Evolutionary conservation across 1,140 invertebrate genomes (phyloP).

Genomic region (Sycophaga agraensis): DNA sequence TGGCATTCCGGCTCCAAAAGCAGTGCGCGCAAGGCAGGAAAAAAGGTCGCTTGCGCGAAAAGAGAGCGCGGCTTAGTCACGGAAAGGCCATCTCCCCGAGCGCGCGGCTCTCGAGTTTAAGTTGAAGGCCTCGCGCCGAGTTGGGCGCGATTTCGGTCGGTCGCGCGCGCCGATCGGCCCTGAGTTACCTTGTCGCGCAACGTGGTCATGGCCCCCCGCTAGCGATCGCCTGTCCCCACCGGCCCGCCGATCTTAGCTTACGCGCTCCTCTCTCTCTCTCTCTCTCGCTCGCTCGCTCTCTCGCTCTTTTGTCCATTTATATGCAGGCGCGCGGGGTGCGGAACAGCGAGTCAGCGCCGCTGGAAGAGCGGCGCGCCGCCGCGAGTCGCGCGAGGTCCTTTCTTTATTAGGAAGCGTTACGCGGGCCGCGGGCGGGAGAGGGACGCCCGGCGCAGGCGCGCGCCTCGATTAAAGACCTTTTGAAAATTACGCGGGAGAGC

Average conservation of each 20-base stretch:
- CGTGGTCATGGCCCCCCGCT: constrained; percentile 44
- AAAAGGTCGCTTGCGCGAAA: neutral
- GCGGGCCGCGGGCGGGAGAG: neutral
- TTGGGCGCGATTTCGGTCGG: neutral
- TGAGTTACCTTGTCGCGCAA: constrained; percentile 30
- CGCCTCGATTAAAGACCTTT: constrained; percentile 12
- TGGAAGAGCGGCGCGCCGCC: neutral
- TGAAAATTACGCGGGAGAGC: constrained; percentile 19
- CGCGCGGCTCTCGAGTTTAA: constrained; percentile 12
- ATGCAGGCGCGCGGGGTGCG: too few species aligned
- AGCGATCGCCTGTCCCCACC: too few species aligned
- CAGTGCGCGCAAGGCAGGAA: neutral
- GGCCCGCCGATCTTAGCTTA: too few species aligned
- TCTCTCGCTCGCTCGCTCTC: too few species aligned
- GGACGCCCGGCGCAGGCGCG: neutral
- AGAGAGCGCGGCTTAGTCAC: constrained; percentile 10
- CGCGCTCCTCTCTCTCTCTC: too few species aligned
- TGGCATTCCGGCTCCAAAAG: constrained; percentile 11
- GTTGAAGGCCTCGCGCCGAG: constrained; percentile 21
- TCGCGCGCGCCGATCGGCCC: neutral
- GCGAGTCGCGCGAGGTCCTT: constrained; percentile 6
- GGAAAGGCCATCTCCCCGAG: neutral
- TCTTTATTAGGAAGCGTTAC: constrained; percentile 32
- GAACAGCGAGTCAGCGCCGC: too few species aligned
- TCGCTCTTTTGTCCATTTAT: too few species aligned